These are phyloP conservation scores for Brachyhypopomus occidentalis DNA, from an alignment of 2,113 vertebrate genomes.

Conservation along the genomic window DNA sequence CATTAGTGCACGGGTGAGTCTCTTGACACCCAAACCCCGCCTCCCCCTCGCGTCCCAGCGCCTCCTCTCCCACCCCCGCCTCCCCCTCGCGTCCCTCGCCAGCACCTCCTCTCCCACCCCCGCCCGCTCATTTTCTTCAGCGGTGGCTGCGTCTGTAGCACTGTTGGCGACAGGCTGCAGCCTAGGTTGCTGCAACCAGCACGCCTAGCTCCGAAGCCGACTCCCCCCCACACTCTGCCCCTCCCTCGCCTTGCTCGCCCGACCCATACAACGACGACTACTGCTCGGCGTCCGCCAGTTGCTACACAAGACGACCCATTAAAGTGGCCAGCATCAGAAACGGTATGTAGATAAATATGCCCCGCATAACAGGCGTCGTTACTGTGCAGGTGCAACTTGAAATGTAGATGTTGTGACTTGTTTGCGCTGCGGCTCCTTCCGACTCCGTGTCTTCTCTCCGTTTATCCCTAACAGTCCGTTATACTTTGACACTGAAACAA, in stretches of 20 bases:
- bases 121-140: constrained; percentile 27
- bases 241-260: constrained; percentile 16
- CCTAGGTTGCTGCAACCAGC: constrained; percentile 52
- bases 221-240: constrained; percentile 35
- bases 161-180: neutral
- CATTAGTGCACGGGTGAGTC: neutral
- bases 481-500: neutral
- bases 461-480: neutral
- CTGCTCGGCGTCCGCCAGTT: constrained; percentile 24
- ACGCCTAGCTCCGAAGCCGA: constrained; percentile 39
- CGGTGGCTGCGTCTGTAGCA: constrained; percentile 47
- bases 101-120: constrained; percentile 28
- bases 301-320: constrained; percentile 36
- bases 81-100: constrained; percentile 23
- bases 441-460: neutral
- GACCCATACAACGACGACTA: constrained; percentile 28
- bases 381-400: neutral
- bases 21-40: neutral
- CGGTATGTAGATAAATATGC: constrained; percentile 48
- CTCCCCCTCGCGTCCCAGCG: constrained; percentile 33
- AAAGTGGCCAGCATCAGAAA: constrained; percentile 32
- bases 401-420: neutral
- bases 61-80: constrained; percentile 1
- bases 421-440: neutral
- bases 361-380: neutral